Percentiles rank a stretch among this genome's conserved stretches.
These are phyloP conservation scores for Otus scops DNA, from an alignment of 2,797 vertebrate genomes.

Conservation along the genomic window DNA sequence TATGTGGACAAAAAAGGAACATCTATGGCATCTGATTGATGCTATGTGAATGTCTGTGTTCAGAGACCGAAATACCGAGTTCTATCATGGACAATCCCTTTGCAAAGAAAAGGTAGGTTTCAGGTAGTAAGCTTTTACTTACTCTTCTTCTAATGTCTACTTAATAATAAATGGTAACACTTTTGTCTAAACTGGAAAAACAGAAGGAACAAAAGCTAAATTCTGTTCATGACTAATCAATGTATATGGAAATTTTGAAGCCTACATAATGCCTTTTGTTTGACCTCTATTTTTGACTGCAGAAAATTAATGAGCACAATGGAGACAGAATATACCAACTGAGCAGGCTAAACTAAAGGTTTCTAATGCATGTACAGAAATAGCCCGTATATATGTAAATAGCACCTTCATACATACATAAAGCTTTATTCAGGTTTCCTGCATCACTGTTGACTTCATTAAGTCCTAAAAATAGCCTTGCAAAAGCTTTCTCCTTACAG, in stretches of 20 bases:
- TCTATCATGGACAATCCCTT: neutral
- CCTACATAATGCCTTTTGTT: neutral
- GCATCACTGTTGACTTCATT: neutral
- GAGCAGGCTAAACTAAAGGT: neutral
- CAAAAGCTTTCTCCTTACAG: neutral
- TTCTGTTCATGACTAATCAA: neutral
- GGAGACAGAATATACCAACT: neutral
- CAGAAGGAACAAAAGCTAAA: neutral
- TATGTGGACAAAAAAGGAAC: neutral
- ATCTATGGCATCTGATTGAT: neutral
- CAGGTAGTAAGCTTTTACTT: neutral
- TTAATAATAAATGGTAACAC: neutral
- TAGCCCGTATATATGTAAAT: neutral
- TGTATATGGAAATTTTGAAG: neutral
- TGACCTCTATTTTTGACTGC: neutral
- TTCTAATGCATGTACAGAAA: neutral
- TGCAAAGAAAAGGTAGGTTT: neutral
- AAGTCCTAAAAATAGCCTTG: slow-evolving; percentile 23
- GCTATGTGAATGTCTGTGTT: neutral
- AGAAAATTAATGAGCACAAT: neutral
- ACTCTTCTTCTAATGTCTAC: neutral
- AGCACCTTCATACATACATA: neutral
- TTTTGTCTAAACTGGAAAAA: neutral
- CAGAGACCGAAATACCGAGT: neutral
- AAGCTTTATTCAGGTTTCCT: neutral